Evolutionary conservation across 2,113 vertebrate genomes (phyloP), one percentile per base, ranked within the genome.

Genomic region (Dicrurus megarhynchus): DNA sequence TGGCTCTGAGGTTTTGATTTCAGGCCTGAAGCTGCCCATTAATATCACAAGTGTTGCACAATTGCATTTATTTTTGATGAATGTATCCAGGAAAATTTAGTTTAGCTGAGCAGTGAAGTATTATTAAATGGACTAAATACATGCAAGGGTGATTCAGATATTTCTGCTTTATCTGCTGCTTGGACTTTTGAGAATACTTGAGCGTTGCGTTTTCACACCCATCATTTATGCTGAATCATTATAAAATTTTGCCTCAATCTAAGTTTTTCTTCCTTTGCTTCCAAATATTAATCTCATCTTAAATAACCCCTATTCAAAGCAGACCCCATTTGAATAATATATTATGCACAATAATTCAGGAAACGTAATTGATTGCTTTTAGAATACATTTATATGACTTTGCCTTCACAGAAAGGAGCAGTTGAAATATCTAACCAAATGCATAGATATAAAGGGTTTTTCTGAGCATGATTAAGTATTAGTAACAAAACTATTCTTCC

Each of bases 261-360:
- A 39, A 55, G 12, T 32, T 81, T 92, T 70, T 56, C 18, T 80
- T 89, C 20, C 82, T 94, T 92, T 96, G n/a, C 60, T 89, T 95
- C 74, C 73, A 75, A 59, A 95, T 90, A 87, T 82, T 83, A 79
- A 90, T 88, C 60, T 95, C 69, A 89, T 93, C 96, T 83, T 96
- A 78, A 95, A 83, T 83, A 85, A 87, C 69, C 2, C 10, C 65
- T 91, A 81, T 49, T 90, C 68, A 33, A 84, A 74, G 82, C 37
- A 91, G 75, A 39, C 30, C 10, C 61, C 15, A 69, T 95, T 84
- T 94, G 39, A 80, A 77, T 90, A 94, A 64, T 39, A 64, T 70
- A 27, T 90, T 82, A 35, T 93, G 70, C 69, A 71, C 71, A 92
- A 70, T 49, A 93, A 90, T 81, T 67, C 44, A 73, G 33, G 82